phyloP scores from a whole-genome alignment of 2,113 vertebrate genomes.

The Meleagris gallopavo region DNA sequence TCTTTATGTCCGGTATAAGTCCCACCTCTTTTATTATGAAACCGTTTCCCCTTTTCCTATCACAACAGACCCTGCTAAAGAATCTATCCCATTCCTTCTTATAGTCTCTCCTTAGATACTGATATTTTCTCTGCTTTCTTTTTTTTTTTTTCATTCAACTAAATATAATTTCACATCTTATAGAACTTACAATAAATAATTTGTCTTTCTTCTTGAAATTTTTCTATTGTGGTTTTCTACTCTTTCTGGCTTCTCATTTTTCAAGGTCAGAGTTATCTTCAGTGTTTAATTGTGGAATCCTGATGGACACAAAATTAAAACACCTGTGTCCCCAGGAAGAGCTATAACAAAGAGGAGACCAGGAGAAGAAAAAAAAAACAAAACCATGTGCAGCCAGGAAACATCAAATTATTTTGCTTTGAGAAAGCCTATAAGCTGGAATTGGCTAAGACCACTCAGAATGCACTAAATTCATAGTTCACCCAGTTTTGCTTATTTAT shows the following conservation, averaged over 20 bases:
- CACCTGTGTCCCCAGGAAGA: neutral
- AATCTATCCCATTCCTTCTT: no score
- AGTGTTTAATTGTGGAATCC: neutral
- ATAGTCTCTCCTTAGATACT: no score
- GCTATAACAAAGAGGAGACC: neutral
- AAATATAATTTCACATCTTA: neutral
- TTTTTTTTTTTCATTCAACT: neutral
- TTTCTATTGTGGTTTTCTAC: neutral
- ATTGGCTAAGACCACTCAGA: neutral
- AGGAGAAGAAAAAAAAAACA: neutral
- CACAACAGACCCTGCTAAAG: no score
- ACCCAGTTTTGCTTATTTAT: neutral
- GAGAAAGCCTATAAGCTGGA: neutral
- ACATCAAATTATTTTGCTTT: neutral
- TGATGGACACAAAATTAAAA: neutral
- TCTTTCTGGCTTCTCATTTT: neutral
- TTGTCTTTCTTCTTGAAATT: neutral
- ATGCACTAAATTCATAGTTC: neutral
- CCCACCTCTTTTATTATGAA: no score
- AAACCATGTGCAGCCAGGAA: fast-evolving
- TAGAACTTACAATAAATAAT: neutral
- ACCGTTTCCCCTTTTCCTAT: no score
- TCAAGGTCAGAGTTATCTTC: neutral
- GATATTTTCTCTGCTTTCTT: neutral
- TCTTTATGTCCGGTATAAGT: no score